Evolutionary conservation across 1,140 invertebrate genomes (phyloP).

Genomic region (Cydia amplana): DNA sequence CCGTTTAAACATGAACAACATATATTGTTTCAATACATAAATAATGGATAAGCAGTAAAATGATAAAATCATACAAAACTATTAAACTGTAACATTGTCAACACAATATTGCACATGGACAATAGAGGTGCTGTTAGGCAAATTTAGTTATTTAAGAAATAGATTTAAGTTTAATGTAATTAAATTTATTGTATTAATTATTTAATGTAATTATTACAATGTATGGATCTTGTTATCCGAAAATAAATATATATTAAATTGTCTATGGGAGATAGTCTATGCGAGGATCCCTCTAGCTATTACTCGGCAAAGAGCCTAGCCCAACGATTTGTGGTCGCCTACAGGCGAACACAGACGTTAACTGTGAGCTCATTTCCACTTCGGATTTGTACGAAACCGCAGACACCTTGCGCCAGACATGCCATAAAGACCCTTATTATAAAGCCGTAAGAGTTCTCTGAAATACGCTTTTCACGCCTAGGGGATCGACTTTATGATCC

Average conservation of each 20-base stretch:
- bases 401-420: slow-evolving; percentile 50
- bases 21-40: too few relatives aligned
- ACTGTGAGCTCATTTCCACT: slow-evolving; percentile 65
- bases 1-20: too few relatives aligned
- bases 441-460: not conserved
- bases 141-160: too few relatives aligned
- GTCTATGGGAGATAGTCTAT: not conserved
- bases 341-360: slow-evolving; percentile 54
- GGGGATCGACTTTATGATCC: slow-evolving; percentile 42
- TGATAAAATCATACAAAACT: too few relatives aligned
- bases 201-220: too few relatives aligned
- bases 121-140: too few relatives aligned
- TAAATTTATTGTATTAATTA: too few relatives aligned
- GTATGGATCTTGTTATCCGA: too few relatives aligned
- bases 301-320: slow-evolving; percentile 50
- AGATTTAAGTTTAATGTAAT: too few relatives aligned
- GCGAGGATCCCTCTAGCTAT: slow-evolving; percentile 35
- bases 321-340: slow-evolving; percentile 60
- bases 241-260: too few relatives aligned
- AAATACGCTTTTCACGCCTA: not conserved
- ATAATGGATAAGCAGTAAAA: too few relatives aligned
- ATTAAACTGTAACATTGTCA: not conserved
- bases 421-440: not conserved
- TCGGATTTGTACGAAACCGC: slow-evolving; percentile 63
- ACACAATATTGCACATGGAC: too few relatives aligned